These are phyloP conservation scores for Uropsilus gracilis DNA, from an alignment of 2,113 vertebrate genomes.

Conservation along the genomic window DNA sequence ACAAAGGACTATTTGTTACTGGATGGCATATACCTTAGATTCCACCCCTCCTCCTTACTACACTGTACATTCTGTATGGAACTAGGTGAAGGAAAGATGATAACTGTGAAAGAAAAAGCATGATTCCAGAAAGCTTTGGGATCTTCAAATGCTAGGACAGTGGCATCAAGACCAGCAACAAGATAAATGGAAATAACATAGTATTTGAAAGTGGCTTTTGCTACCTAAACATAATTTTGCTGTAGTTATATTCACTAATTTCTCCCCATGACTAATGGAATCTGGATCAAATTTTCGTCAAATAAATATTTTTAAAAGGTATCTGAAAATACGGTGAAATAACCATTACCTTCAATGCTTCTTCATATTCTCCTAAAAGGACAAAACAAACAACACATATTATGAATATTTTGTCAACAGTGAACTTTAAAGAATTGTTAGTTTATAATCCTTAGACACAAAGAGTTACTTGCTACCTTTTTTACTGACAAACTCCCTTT, in stretches of 20 bases:
- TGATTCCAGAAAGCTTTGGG: neutral
- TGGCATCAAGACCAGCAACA: neutral
- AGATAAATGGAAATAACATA: neutral
- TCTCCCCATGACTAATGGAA: neutral
- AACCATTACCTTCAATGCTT: slow-evolving; percentile 95
- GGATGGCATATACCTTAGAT: neutral
- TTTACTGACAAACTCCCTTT: slow-evolving; percentile 1
- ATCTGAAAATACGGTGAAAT: slow-evolving; percentile 61
- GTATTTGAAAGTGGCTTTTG: neutral
- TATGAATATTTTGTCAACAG: neutral
- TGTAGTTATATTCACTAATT: slow-evolving; percentile 3
- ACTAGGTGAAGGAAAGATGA: neutral
- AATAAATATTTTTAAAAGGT: neutral
- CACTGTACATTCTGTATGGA: neutral
- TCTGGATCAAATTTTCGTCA: slow-evolving; percentile 34
- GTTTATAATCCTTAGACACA: neutral
- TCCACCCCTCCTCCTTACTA: neutral
- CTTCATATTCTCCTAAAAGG: slow-evolving; percentile 95
- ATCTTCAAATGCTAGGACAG: neutral
- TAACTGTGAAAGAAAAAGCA: neutral
- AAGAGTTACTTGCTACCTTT: neutral
- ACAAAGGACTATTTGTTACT: neutral
- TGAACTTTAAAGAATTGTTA: neutral
- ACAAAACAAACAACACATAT: slow-evolving; percentile 39
- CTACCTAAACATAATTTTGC: neutral